These are phyloP conservation scores for Eucera pruinosa DNA, from an alignment of 2,888 invertebrate species.

Conservation along the genomic window DNA sequence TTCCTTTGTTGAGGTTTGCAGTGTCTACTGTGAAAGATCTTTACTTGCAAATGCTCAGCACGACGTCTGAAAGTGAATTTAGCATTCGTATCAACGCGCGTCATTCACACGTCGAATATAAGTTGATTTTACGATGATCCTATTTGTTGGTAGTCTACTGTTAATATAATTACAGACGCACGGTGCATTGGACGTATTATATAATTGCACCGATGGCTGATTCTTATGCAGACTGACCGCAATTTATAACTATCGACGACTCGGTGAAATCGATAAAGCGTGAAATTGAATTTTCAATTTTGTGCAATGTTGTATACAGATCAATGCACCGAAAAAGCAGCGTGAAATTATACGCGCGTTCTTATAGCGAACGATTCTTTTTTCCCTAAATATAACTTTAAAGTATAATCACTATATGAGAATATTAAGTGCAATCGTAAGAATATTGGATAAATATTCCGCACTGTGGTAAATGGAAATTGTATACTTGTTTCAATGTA, in stretches of 20 bases:
- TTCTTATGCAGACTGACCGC: constrained; percentile 25
- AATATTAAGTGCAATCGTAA: too few species aligned
- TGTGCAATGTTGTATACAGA: background rate
- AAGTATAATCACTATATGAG: too few species aligned
- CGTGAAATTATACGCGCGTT: background rate
- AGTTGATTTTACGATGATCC: constrained; percentile 17
- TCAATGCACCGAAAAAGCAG: constrained; percentile 5
- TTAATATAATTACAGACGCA: constrained; percentile 27
- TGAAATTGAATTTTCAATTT: constrained; percentile 51
- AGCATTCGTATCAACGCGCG: constrained; percentile 10
- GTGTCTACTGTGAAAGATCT: too few species aligned
- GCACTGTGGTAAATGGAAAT: constrained; percentile 6
- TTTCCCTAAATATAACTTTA: too few species aligned
- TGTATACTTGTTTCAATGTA: background rate
- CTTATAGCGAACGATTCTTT: too few species aligned
- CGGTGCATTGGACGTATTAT: constrained; percentile 20
- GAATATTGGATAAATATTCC: background rate
- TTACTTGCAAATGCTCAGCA: too few species aligned
- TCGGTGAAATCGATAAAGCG: constrained; percentile 38
- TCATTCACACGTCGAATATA: constrained; percentile 13
- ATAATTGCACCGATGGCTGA: constrained; percentile 34
- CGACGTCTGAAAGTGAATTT: too few species aligned
- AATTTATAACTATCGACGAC: constrained; percentile 24
- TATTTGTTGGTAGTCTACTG: constrained; percentile 12
- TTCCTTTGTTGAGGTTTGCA: too few species aligned